Conservation (phyloP, 2,888 invertebrate species). For the Platypus cylindrus region DNA sequence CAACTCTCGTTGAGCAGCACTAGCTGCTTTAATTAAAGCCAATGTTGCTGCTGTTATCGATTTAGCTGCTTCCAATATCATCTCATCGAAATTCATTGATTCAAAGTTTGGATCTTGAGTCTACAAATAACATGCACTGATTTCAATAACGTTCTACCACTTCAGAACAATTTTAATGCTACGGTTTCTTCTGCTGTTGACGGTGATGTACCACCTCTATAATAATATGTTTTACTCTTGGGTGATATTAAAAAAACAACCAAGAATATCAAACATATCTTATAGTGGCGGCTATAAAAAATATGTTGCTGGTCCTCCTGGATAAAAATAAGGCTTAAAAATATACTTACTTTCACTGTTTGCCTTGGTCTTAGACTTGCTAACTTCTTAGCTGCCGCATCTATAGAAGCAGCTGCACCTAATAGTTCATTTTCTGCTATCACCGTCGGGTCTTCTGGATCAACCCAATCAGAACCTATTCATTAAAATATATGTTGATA, state of each 20-base stretch:
- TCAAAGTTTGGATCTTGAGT: conserved; percentile 71
- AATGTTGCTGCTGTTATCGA: conserved; percentile 96
- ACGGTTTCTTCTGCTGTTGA: no score
- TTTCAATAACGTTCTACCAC: conserved; percentile 1
- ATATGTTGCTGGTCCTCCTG: conserved; percentile 1
- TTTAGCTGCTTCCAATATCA: conserved; percentile 96
- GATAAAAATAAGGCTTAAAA: background rate
- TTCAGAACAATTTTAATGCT: background rate
- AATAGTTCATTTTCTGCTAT: conserved; percentile 95
- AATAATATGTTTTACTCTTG: conserved; percentile 99
- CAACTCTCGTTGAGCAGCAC: conserved; percentile 91
- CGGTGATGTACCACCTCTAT: conserved; percentile 49
- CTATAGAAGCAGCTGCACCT: conserved; percentile 95
- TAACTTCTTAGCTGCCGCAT: conserved; percentile 93
- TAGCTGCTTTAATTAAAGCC: conserved; percentile 90
- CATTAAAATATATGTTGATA: no score
- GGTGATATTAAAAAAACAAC: conserved; percentile 85
- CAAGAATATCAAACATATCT: conserved; percentile 99
- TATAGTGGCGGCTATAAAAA: conserved; percentile 42
- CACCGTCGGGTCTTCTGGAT: conserved; percentile 93
- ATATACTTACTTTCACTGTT: conserved; percentile 53
- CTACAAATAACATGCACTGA: conserved; percentile 16
- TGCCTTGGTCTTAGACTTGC: conserved; percentile 81
- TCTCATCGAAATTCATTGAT: conserved; percentile 94
- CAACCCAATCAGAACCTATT: conserved; percentile 84